Evolutionary conservation across 1,140 invertebrate genomes (phyloP).

Genomic region (Leguminivora glycinivorella): DNA sequence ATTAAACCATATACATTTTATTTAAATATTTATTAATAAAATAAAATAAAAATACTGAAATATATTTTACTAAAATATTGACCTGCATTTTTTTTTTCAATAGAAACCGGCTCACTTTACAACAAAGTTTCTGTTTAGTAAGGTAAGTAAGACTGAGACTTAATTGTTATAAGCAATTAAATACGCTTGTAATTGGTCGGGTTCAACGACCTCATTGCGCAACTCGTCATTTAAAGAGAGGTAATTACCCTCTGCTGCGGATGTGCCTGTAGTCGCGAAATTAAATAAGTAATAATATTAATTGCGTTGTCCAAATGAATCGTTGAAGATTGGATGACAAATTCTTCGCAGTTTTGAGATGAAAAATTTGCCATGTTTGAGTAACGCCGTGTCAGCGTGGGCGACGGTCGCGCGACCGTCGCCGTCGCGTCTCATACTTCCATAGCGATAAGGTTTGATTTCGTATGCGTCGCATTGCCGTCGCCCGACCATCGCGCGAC

Average conservation of each 20-base stretch:
- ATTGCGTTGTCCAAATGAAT: neutral
- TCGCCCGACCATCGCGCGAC: no score
- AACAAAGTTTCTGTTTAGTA: no score
- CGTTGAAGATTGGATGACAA: neutral
- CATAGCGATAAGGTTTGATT: no score
- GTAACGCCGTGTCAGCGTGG: no score
- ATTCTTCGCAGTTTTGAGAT: neutral
- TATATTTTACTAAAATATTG: no score
- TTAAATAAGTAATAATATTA: slow-evolving; percentile 38
- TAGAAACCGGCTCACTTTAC: no score
- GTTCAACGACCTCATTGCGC: slow-evolving; percentile 50
- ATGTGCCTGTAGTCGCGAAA: slow-evolving; percentile 41
- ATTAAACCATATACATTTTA: neutral
- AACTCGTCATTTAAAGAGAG: slow-evolving; percentile 41
- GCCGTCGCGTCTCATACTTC: no score
- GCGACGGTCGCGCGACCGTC: no score
- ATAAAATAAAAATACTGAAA: no score
- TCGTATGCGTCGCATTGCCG: no score
- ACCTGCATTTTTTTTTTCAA: no score
- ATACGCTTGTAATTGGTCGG: slow-evolving; percentile 30
- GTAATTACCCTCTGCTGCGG: slow-evolving; percentile 41
- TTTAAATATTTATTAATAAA: neutral
- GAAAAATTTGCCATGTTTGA: neutral
- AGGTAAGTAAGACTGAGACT: neutral
- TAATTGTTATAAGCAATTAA: slow-evolving; percentile 7